Base-by-base conservation (phyloP, 2,797 vertebrate genomes). In the Thaleichthys pacificus region DNA sequence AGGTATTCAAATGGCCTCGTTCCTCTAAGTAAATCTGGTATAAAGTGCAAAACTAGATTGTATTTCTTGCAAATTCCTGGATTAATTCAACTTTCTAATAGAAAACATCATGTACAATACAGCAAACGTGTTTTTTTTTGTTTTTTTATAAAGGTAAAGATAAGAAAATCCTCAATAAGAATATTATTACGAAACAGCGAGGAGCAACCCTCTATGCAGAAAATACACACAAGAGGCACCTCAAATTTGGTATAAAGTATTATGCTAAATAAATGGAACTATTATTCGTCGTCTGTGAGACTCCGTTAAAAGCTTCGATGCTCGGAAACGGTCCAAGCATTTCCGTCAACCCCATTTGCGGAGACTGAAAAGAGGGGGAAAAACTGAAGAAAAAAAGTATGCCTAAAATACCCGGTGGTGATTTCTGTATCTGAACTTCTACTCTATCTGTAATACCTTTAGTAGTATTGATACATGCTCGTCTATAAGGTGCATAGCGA, bases 31-130 rank as follows among this genome's bases (percentile, higher is more conserved):
- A 74, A 88, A 91, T 89, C 77, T 21, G 76, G 82, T 87, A 91
- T 92, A 94, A 94, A 93, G 93, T 93, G 93, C 93, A 92, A 92
- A 92, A 93, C 87, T 91, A 91, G 92, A 93, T 93, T 94, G 92
- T 93, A 93, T 93, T 93, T 76, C 81, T 81, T 93, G 92, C 91
- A 93, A 93, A 88, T 92, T 92, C 92, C 92, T 93, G 93, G 92
- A 90, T 89, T 88, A 85, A 87, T 89, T 83, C 75, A 68, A 73
- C 78, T 76, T 84, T 82, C 78, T 81, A 81, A 74, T 83, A 80
- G 88, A 92, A 93, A 93, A 93, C 91, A 85, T 88, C 80, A 78
- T 92, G 92, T 87, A 91, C 88, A 91, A 88, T 92, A 92, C 88
- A 90, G 83, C 88, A 88, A 88, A 86, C 75, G 80, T 77, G 79